These are phyloP conservation scores for Pseudeuparius sepicola DNA, from an alignment of 2,888 invertebrate species.

Conservation along the genomic window DNA sequence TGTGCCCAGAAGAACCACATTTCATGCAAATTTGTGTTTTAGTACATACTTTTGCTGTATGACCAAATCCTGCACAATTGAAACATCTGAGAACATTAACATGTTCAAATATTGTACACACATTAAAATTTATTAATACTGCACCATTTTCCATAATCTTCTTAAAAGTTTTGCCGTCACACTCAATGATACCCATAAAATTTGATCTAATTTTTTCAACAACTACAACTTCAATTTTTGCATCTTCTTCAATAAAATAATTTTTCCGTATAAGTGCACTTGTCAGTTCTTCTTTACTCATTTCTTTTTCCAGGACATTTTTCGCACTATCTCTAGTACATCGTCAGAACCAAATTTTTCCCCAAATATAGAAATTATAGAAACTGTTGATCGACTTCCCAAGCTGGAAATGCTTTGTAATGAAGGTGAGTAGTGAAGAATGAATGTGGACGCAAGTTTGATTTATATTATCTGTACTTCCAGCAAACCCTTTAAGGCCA, in stretches of 20 bases:
- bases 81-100: too few species aligned
- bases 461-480: slow-evolving; percentile 14
- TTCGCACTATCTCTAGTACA: slow-evolving; percentile 24
- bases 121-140: too few species aligned
- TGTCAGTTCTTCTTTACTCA: too few species aligned
- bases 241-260: background rate
- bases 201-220: too few species aligned
- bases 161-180: too few species aligned
- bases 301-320: slow-evolving; percentile 28
- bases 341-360: slow-evolving; percentile 23
- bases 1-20: too few species aligned
- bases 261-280: background rate
- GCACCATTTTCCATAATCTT: too few species aligned
- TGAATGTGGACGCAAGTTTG: slow-evolving; percentile 1
- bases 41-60: too few species aligned
- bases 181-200: too few species aligned
- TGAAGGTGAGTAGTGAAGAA: slow-evolving; percentile 23
- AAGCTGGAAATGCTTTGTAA: slow-evolving; percentile 20
- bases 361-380: slow-evolving; percentile 26
- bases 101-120: too few species aligned
- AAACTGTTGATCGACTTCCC: slow-evolving; percentile 28
- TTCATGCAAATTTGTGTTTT: too few species aligned
- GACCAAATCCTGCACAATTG: too few species aligned
- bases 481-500: slow-evolving; percentile 19
- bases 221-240: slow-evolving; percentile 3